These are phyloP conservation scores for Arctopsyche grandis DNA, from an alignment of 1,140 invertebrate species.

Conservation along the genomic window DNA sequence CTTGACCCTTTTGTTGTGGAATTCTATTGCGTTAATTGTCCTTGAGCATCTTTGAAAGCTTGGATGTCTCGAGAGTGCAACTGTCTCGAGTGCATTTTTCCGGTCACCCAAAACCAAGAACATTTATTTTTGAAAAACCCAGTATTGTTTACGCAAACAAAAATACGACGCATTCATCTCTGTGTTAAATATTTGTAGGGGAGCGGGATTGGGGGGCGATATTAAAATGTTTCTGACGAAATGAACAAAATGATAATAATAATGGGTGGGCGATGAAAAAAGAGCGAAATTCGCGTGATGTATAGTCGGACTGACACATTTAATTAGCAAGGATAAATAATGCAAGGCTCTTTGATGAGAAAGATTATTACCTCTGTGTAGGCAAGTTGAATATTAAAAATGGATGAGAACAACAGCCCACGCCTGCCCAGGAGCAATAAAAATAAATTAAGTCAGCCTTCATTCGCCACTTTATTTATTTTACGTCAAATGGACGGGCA, in stretches of 20 bases:
- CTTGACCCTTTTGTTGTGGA: too few relatives aligned
- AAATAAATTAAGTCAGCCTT: constrained; percentile 23
- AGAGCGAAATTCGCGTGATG: constrained; percentile 28
- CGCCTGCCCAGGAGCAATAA: constrained; percentile 16
- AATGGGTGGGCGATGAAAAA: background rate
- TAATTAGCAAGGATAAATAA: constrained; percentile 46
- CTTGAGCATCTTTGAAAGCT: too few relatives aligned
- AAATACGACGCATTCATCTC: too few relatives aligned
- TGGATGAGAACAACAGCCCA: background rate
- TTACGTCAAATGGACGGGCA: constrained; percentile 7
- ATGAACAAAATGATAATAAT: background rate
- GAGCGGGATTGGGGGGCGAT: too few relatives aligned
- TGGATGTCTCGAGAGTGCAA: too few relatives aligned
- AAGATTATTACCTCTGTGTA: constrained; percentile 25
- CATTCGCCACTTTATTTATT: constrained; percentile 23
- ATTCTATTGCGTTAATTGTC: too few relatives aligned
- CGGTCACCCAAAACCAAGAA: too few relatives aligned
- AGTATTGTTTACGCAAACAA: too few relatives aligned
- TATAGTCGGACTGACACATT: constrained; percentile 41
- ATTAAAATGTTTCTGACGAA: constrained; percentile 4
- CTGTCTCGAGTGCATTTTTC: too few relatives aligned
- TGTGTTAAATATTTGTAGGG: too few relatives aligned
- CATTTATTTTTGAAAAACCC: too few relatives aligned
- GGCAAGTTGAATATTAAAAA: constrained; percentile 30
- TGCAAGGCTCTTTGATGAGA: constrained; percentile 26